Evolutionary conservation across 2,113 vertebrate species (phyloP).

Genomic region (Onychostoma macrolepis): DNA sequence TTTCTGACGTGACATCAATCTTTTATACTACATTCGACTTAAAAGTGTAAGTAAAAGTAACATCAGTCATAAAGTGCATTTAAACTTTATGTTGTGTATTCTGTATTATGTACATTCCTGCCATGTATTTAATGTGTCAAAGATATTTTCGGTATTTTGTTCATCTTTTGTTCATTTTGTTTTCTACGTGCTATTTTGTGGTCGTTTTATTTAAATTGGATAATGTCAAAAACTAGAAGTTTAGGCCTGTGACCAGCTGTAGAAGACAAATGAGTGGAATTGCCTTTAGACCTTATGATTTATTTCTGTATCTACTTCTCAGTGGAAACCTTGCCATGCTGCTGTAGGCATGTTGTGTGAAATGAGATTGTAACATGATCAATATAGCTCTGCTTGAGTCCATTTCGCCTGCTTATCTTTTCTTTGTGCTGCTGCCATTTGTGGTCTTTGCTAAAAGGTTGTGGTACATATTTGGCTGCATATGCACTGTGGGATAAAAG

Average conservation of each 20-base stretch:
- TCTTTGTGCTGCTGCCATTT: background rate
- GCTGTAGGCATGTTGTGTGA: background rate
- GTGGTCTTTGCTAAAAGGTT: background rate
- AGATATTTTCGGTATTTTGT: background rate
- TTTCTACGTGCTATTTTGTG: background rate
- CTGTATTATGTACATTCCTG: no score
- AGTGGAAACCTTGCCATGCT: background rate
- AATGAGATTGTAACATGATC: no score
- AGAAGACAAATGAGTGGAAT: background rate
- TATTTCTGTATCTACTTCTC: background rate
- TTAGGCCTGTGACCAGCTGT: background rate
- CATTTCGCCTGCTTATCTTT: background rate
- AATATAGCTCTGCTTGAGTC: conserved; percentile 1
- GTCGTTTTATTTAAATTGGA: background rate
- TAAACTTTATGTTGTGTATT: no score
- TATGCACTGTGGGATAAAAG: background rate
- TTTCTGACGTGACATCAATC: no score
- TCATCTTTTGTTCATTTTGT: background rate
- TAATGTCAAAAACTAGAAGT: background rate
- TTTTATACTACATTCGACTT: no score
- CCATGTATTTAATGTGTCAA: background rate
- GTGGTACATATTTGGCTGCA: conserved; percentile 37
- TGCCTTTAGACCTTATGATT: background rate
- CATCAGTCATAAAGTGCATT: background rate
- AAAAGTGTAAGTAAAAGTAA: background rate